Evolutionary conservation across 2,797 vertebrate species (phyloP).

Genomic region (Nyctibius grandis): DNA sequence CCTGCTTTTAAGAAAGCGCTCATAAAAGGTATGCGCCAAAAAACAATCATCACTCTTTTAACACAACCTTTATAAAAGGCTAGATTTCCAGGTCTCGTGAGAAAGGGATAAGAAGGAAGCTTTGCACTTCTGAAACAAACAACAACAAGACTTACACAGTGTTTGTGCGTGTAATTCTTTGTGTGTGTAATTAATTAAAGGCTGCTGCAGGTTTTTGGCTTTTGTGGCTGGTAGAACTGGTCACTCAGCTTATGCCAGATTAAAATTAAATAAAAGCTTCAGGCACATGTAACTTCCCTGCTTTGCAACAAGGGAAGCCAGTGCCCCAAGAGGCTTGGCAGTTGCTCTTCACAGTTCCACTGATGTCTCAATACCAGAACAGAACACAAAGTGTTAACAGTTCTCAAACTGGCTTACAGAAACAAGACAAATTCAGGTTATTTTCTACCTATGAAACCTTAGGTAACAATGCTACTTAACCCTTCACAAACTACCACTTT

Average conservation of each 20-base stretch:
- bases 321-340: not conserved
- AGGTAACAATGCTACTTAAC: not conserved
- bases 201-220: not conserved
- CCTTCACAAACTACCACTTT: not conserved
- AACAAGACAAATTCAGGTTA: not conserved
- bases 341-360: not conserved
- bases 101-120: not conserved
- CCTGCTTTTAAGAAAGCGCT: not conserved
- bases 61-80: not conserved
- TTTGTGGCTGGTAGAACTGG: constrained; percentile 22
- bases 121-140: not conserved
- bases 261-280: not conserved
- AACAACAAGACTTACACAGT: not conserved
- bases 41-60: not conserved
- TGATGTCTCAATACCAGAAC: not conserved
- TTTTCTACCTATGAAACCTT: not conserved
- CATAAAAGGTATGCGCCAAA: not conserved
- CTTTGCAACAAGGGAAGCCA: not conserved
- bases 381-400: not conserved
- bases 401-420: not conserved
- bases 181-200: too few relatives aligned
- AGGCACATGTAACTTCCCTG: not conserved
- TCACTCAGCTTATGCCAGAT: not conserved
- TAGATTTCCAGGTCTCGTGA: not conserved
- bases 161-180: too few relatives aligned